Evolutionary conservation across 2,888 invertebrate genomes (phyloP), one percentile per base, ranked within the genome.

Genomic region (Portevinia maculata): DNA sequence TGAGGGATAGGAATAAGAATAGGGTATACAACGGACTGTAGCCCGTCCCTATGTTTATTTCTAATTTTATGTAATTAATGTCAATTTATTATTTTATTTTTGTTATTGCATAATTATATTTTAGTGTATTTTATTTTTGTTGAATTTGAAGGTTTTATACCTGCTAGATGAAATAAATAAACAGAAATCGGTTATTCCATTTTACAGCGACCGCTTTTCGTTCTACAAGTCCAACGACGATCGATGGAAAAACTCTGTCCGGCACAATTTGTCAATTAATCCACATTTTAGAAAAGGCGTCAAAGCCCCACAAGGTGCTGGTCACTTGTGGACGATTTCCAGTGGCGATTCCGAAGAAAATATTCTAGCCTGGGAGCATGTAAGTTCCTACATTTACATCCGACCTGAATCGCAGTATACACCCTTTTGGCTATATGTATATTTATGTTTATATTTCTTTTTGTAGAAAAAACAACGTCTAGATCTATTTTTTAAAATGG

Each of bases 201-300:
- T 24, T 44, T 79, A 3, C 81, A 97, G 97, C 3, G 96, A 96
- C 88, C 95, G 95, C 78, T 97, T 96, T 90, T 96, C 97, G 0
- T 97, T 94, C 89, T 97, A 96, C 92, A 96, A 96, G 89, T 95
- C 96, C 41, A 95, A 96, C 88, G 97, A 97, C 86, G 97, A 97
- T 88, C 94, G 97, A 87, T 97, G 97, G 97, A 97, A 97, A 91
- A 97, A 97, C 88, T 97, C 97, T 0, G 97, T 97, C 1, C 92
- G 97, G 85, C 97, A 97, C 90, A 97, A 97, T 90, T 91, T 97
- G 13, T 97, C 97, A 34, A 97, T 97, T 88, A 97, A 97, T 91
- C 97, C 97, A 0, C 97, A 97, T 90, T 97, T 97, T 89, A 93
- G 95, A 44, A 97, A 97, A 90, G 97, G 97, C 0, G 94, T 94